Conservation (phyloP, 2,113 vertebrate genomes). For the Lepisosteus oculatus region DNA sequence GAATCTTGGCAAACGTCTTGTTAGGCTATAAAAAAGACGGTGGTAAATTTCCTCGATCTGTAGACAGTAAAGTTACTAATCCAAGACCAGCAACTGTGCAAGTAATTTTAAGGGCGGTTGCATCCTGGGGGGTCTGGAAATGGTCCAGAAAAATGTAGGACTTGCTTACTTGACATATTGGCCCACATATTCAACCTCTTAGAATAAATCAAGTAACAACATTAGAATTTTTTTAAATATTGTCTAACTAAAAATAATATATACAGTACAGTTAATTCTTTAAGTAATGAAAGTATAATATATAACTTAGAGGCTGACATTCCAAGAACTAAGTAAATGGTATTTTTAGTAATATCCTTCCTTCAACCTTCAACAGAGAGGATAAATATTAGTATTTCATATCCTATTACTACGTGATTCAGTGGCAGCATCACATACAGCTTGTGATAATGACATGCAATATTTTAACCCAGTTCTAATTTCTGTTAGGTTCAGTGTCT, state of each 20-base stretch:
- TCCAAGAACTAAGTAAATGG: too few species aligned
- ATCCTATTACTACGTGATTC: too few species aligned
- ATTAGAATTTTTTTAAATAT: conserved; percentile 35
- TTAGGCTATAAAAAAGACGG: conserved; percentile 20
- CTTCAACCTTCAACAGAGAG: too few species aligned
- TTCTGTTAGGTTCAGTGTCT: background rate
- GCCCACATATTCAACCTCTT: conserved; percentile 11
- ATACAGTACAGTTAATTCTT: conserved; percentile 25
- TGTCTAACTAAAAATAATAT: conserved; percentile 21
- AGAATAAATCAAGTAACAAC: conserved; percentile 32
- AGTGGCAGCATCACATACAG: too few species aligned
- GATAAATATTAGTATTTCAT: too few species aligned
- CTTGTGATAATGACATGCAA: too few species aligned
- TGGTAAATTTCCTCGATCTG: conserved; percentile 26
- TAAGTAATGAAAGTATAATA: conserved; percentile 32
- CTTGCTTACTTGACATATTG: conserved; percentile 23
- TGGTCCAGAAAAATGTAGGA: conserved; percentile 23
- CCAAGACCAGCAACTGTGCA: conserved; percentile 10
- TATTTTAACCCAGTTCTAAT: too few species aligned
- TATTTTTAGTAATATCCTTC: too few species aligned
- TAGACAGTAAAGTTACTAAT: conserved; percentile 21
- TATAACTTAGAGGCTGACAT: too few species aligned
- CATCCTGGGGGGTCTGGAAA: conserved; percentile 18
- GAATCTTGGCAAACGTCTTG: conserved; percentile 30
- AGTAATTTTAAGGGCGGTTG: conserved; percentile 11